These are phyloP conservation scores for Lumbricus terrestris DNA, from an alignment of 2,888 invertebrate species.

Conservation along the genomic window DNA sequence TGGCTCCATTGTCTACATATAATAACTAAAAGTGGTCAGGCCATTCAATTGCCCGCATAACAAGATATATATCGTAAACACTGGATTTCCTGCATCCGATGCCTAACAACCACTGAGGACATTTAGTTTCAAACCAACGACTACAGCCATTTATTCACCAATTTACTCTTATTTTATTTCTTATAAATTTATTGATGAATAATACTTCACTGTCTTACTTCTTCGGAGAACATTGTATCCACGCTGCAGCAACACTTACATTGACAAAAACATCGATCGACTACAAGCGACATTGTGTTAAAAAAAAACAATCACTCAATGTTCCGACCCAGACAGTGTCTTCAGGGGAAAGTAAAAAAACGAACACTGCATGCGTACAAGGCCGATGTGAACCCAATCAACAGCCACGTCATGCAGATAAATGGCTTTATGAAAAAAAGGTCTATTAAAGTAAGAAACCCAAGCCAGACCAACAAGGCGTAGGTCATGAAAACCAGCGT, in stretches of 20 bases:
- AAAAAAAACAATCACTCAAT: neutral
- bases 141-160: too few species aligned
- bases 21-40: neutral
- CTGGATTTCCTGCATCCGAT: neutral
- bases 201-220: neutral
- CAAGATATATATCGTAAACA: neutral
- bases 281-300: too few species aligned
- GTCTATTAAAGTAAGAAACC: neutral
- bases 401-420: neutral
- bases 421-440: neutral
- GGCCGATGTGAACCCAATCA: neutral
- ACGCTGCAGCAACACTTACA: neutral
- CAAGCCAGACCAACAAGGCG: neutral
- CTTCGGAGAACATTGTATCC: too few species aligned
- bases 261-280: neutral
- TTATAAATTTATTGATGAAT: neutral
- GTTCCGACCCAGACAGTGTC: neutral
- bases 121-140: neutral
- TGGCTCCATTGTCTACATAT: neutral
- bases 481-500: neutral
- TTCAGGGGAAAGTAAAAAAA: neutral
- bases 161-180: too few species aligned
- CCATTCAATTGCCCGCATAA: neutral
- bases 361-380: neutral
- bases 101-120: neutral